Base-by-base conservation (phyloP, 2,888 invertebrate genomes). In the Alcis repandata region DNA sequence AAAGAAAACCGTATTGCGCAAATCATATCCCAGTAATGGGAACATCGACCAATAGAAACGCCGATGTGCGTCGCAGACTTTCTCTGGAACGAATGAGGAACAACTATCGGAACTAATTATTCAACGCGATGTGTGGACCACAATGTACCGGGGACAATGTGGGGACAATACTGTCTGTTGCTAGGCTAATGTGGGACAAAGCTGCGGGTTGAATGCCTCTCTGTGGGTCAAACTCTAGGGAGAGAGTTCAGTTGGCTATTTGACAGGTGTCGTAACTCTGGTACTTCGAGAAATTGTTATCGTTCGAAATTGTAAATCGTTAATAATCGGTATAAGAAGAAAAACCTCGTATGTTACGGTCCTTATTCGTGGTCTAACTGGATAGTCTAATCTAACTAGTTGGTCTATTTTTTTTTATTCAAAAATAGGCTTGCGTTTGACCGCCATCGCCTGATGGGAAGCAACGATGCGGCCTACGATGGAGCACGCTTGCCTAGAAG, bases 81-180 rank as follows among this genome's bases (percentile, higher is more conserved):
- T 91, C 91, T 88, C 91, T 83, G 85, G 76, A 80, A 85, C 89
- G 81, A 88, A 91, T 89, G 64, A 78, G 68, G 72, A 63, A 86
- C 83, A 87, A 84, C 79, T 71, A 78, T 82, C 82, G 85, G 74
- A 78, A 83, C 88, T 85, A 90, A 90, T 91, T 85, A 83, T 82
- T 80, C 82, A 67, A 87, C 84, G 83, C 80, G 74, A 79, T 77
- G 77, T 80, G 77, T 75, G 75, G 77, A 83, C 80, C 59, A 63
- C 64, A 86, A 76, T 79, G 70, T 72, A 70, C 74, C 58, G 70
- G 66, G 70, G 69, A 80, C 75, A 77, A 74, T 71, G 69, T 41
- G 15, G 27, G 38, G 65, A 70, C 70, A 70, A 70, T 70, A 45
- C 63, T 43, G 66, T 66, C 63, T 70, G 63, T 70, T 63, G 61